Base-by-base conservation (phyloP, 2,113 vertebrate genomes). In the Prietella phreatophila region DNA sequence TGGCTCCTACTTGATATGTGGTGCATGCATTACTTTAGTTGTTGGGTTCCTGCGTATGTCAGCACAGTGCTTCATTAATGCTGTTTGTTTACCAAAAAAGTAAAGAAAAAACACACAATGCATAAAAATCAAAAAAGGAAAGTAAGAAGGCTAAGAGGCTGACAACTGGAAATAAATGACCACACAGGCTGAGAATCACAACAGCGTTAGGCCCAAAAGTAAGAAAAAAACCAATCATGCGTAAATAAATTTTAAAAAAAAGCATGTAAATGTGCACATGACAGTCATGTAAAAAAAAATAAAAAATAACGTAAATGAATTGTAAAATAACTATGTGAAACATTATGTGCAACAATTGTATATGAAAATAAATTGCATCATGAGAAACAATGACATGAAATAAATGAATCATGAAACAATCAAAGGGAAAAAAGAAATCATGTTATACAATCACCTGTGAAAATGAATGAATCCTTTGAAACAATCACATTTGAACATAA, bases 121-220 rank as follows among this genome's bases (percentile, higher is more conserved):
- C 81, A 79, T 53, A 81, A 84, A 89, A 73, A 88, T 69, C 27
- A 73, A 85, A 84, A 83, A 60, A 55, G 9, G 42, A 53, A 61
- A 47, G 55, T 9, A 75, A 22, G 55, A 61, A 87, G 67, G 39
- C 47, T 67, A 60, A 82, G 25, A n/a, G 60, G 17, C 58, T 75
- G 36, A 78, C 25, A 67, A 33, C 53, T 55, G 63, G 42, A 80
- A 25, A 15, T 58, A 88, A 83, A 79, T 78, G 65, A 95, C 96
- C 96, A 96, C 96, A 96, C 93, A 4, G n/a, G 30, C 71, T 36
- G 10, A 25, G 1, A 27, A 30, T 63, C 96, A 94, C 94, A 92
- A 94, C 94, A 95, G 94, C 94, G 95, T 20, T 20, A 25, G 30
- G n/a, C 27, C 50, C n/a, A 71, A 73, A 85, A 17, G 65, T 71